Base-by-base conservation (phyloP, 2,797 vertebrate genomes). In the Lepus oiostolus region DNA sequence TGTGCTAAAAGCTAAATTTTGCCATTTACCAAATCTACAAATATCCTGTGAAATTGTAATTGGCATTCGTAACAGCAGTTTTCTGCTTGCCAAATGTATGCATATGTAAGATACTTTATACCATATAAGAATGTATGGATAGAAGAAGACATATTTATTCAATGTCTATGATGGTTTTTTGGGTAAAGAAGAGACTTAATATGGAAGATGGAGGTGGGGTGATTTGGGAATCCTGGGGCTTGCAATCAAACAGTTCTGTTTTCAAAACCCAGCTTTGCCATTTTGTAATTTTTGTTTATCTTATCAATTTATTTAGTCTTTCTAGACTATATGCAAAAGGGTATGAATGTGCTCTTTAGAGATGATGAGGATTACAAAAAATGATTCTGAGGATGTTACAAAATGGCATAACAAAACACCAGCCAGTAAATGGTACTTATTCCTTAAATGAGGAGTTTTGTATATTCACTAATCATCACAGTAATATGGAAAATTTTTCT, bases 21-120 rank as follows among this genome's bases (percentile, higher is more conserved):
- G 76, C 90, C 97, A 97, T 97, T 97, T 97, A 94, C 95, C 93
- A 95, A 95, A 87, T 95, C 96, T 96, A 89, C 97, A 97, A 96
- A 97, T 97, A 97, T 89, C 96, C 83, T 96, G 94, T 96, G 90
- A 97, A 95, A 96, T 68, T 90, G 82, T 52, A 32, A 79, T 91
- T 97, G 93, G 94, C 96, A 97, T 97, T 97, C 93, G 83, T 95
- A 96, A 83, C 58, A 60, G 47, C 88, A 70, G 65, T 90, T 80
- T 77, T 96, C n/a, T 71, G 38, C 96, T 93, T 96, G 97, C 96
- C 97, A 97, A 95, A 85, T 91, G 60, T 58, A 28, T 75, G 54
- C 47, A 92, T 62, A 96, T 24, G n/a, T 79, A 89, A 95, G 92
- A 95, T 75, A 94, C 95, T 91, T 94, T 85, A 88, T 70, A 85